Base-by-base conservation (phyloP, 2,113 vertebrate genomes). In the Porphyrio hochstetteri region DNA sequence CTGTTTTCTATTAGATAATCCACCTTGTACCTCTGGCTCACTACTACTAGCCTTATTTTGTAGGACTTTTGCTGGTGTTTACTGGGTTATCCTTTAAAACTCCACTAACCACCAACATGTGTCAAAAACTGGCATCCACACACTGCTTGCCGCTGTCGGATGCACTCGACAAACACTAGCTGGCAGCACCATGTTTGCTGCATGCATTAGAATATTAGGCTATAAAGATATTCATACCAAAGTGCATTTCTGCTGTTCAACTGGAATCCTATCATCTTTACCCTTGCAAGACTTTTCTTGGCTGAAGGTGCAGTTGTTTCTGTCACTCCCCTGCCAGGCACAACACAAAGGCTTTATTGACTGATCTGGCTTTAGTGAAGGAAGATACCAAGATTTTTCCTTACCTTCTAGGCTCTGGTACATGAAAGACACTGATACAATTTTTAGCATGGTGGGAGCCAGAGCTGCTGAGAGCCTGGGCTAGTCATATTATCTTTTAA, bases 291-390 rank as follows among this genome's bases (percentile, higher is more conserved):
- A 75, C 64, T 95, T 94, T 94, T 82, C 87, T 95, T 94, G 94
- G 91, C 81, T 72, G 50, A 69, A 69, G 52, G 65, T 69, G 25
- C 23, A 10, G 67, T 40, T 87, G 78, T 65, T 94, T 91, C 89
- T 82, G 50, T 74, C 4, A 0, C 88, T 82, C 82, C 67, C 55
- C 72, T 6, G 7, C 84, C 85, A 79, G 55, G 78, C 63, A 72
- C 75, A 77, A 50, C 16, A 95, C 94, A 95, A 94, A 92, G 75
- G 50, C 87, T 44, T 95, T 79, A 94, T 80, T 96, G 93, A 94
- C 84, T 82, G 5, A 63, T 80, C 36, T 42, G 76, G 44, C n/a
- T 82, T n/a, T 50, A 92, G 84, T 21, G 42, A 91, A 74, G 82
- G 71, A 95, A 96, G 82, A 95, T 44, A 91, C 50, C 82, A 63